A percentile compares a stretch with the other conserved stretches of the same genome.
phyloP scores from a whole-genome alignment of 2,797 vertebrate genomes.

The Fringilla coelebs region DNA sequence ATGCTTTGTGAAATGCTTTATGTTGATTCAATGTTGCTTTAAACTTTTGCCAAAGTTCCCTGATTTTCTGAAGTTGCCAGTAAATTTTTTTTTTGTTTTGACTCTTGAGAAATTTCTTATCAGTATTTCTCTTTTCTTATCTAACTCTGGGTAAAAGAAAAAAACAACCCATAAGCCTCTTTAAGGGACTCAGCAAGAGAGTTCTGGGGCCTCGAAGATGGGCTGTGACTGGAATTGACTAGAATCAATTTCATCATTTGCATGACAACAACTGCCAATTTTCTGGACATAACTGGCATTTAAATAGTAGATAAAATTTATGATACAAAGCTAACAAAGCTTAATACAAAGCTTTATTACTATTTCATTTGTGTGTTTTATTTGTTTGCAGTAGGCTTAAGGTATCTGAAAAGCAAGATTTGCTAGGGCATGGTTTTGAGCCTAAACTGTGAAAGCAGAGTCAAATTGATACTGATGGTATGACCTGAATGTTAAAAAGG shows the following conservation, averaged over 20 bases:
- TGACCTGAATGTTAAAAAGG: slow-evolving; percentile 9
- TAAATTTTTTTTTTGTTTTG: neutral
- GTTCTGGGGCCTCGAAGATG: neutral
- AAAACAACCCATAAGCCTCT: accelerated
- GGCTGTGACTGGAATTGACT: slow-evolving; percentile 63
- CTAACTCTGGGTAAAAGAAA: neutral
- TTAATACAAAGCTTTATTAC: slow-evolving; percentile 47
- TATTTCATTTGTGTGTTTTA: slow-evolving; percentile 68
- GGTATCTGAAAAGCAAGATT: slow-evolving; percentile 31
- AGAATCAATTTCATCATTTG: slow-evolving; percentile 72
- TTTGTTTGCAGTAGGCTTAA: slow-evolving; percentile 58
- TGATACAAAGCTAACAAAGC: slow-evolving; percentile 32
- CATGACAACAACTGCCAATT: slow-evolving; percentile 57
- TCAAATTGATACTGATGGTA: neutral
- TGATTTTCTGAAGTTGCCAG: neutral
- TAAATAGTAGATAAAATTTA: slow-evolving; percentile 67
- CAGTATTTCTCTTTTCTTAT: neutral
- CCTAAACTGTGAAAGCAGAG: neutral
- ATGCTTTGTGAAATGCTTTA: neutral
- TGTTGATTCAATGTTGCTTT: neutral
- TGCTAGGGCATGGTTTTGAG: neutral
- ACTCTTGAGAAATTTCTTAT: neutral
- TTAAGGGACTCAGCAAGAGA: neutral
- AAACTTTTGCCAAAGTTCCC: neutral
- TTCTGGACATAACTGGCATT: slow-evolving; percentile 70